Evolutionary conservation across 2,797 vertebrate species (phyloP).

Genomic region (Sarcoramphus papa): DNA sequence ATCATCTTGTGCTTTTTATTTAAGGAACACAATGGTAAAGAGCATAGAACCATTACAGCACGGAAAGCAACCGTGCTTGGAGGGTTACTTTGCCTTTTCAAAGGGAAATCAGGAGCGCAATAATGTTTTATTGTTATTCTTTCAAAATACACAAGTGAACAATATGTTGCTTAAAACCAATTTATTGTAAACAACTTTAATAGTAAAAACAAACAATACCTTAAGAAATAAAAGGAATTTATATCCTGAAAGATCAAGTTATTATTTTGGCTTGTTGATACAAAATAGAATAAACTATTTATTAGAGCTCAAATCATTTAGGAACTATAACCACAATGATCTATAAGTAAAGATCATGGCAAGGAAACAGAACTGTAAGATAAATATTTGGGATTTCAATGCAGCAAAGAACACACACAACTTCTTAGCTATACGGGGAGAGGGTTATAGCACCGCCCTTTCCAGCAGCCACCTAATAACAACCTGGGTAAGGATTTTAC

Average conservation of each 20-base stretch:
- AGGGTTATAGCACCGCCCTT: neutral
- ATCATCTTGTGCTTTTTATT: conserved; percentile 54
- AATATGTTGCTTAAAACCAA: conserved; percentile 4
- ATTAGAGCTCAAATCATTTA: neutral
- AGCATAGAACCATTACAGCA: neutral
- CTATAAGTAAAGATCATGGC: neutral
- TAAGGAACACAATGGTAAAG: conserved; percentile 47
- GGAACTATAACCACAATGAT: conserved; percentile 6
- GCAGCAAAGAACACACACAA: neutral
- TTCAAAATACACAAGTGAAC: conserved; percentile 12
- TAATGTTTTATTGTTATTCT: conserved; percentile 20
- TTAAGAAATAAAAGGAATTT: conserved; percentile 9
- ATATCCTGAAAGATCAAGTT: neutral
- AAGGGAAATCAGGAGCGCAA: conserved; percentile 26
- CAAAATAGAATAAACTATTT: neutral
- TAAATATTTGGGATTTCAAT: conserved; percentile 5
- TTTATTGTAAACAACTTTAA: conserved; percentile 20
- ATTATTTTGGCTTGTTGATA: neutral
- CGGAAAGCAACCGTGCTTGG: neutral
- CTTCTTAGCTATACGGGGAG: neutral
- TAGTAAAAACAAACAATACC: conserved; percentile 17
- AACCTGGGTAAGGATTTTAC: neutral
- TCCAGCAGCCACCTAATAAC: neutral
- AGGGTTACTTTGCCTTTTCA: conserved; percentile 9
- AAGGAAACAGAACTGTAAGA: neutral